Conservation (phyloP, 2,797 vertebrate genomes). For the Cirrhinus mrigala region DNA sequence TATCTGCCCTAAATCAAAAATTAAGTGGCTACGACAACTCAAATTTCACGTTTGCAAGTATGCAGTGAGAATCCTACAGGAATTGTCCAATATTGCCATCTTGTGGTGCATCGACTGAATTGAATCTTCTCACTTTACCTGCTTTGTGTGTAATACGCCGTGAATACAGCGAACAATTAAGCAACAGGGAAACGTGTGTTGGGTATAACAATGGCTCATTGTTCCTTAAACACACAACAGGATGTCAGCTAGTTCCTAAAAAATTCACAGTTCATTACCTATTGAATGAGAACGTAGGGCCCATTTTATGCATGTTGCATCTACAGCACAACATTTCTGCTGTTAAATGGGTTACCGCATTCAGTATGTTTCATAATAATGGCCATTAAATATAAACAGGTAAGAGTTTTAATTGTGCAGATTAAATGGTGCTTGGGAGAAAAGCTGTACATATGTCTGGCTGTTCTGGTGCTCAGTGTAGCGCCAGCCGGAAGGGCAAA, state of each 20-base stretch:
- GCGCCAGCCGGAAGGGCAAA: not conserved
- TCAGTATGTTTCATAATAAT: too few relatives aligned
- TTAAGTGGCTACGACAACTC: not conserved
- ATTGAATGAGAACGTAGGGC: not conserved
- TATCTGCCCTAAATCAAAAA: not conserved
- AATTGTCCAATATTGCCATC: conserved; percentile 62
- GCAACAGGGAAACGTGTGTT: conserved; percentile 36
- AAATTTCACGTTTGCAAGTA: not conserved
- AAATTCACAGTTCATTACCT: not conserved
- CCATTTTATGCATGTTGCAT: not conserved
- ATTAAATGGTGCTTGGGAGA: not conserved
- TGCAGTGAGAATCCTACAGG: not conserved
- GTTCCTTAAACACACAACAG: conserved; percentile 11
- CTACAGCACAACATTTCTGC: too few relatives aligned
- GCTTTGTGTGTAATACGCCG: not conserved
- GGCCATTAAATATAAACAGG: not conserved
- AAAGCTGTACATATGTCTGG: not conserved
- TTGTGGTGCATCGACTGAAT: conserved; percentile 58
- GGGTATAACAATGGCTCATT: conserved; percentile 49
- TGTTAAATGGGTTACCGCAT: not conserved
- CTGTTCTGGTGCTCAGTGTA: not conserved
- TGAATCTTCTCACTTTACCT: not conserved
- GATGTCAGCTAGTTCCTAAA: conserved; percentile 55
- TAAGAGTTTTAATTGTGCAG: not conserved
- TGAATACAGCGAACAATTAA: conserved; percentile 23